Conservation (phyloP, 2,797 vertebrate genomes). For the Cossypha polioptera region DNA sequence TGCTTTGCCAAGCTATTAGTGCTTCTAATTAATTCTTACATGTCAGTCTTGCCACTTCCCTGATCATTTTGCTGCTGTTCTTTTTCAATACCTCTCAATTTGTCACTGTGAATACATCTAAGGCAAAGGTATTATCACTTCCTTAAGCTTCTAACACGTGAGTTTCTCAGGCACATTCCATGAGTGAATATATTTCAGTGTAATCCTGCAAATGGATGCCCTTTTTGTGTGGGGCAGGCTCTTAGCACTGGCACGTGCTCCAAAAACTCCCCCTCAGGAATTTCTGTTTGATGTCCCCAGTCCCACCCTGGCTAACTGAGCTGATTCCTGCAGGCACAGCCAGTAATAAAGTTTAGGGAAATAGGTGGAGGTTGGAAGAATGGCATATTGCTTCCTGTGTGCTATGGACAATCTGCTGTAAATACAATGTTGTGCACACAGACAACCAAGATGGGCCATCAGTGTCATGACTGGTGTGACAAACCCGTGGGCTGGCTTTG, state of each 20-base stretch:
- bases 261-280: neutral
- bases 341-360: neutral
- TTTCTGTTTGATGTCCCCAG: neutral
- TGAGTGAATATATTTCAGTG: neutral
- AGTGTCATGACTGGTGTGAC: neutral
- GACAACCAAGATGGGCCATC: neutral
- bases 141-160: neutral
- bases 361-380: neutral
- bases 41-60: neutral
- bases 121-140: neutral
- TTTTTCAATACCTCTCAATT: neutral
- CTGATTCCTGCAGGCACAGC: neutral
- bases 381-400: neutral
- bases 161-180: neutral
- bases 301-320: neutral
- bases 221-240: neutral
- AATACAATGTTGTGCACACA: neutral
- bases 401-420: neutral
- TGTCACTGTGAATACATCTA: neutral
- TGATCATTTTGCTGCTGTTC: neutral
- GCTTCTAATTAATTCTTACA: slow-evolving; percentile 9
- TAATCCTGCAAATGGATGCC: neutral
- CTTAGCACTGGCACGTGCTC: neutral
- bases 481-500: neutral
- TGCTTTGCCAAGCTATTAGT: slow-evolving; percentile 37